Evolutionary conservation across 30 jellyfish, hydroid and myxozoan species (phyloP), one percentile per base, ranked within the genome.

Genomic region (Aurelia aurita): DNA sequence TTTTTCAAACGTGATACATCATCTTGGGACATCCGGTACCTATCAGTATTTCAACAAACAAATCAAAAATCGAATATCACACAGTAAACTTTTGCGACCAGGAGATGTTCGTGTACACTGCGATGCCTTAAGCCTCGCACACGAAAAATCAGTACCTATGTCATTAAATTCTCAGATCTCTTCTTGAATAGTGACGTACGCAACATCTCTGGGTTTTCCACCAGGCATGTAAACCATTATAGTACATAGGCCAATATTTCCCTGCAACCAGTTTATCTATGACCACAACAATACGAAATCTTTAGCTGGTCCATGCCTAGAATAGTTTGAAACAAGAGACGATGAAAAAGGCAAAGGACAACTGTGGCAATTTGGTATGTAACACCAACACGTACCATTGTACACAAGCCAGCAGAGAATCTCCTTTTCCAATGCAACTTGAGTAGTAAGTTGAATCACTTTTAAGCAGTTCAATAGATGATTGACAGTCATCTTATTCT

Each of bases 401-500:
- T 80, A 88, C 3, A 88, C 96, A 43, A 94, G 96, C 99, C 99
- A 94, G 68, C 91, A 94, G 60, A 51, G 77, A 18, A 59, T 69
- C 39, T 94, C 97, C 18, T 77, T 76, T 43, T 35, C 84, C 46
- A 88, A 31, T 15, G 96, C 96, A 68, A 69, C 34, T 63, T 88
- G 96, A 82, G 75, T 79, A 21, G 97, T 74, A 62, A 87, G 14
- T 49, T 94, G 99, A 51, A 94, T 43, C 35, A 94, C 73, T 70
- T 88, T 89, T 21, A 93, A 70, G 63, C 93, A 57, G 60, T 59
- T 68, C 21, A 74, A 79, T 16, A 90, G 69, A 44, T 49, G 22
- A 5, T 16, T 15, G 13, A 66, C 72, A 31, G 51, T 39, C 51
- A 39, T 39, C 51, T 39, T 39, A 39, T 39, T 39, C 51, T 39